Percentiles rank a stretch among this genome's conserved stretches.
phyloP scores from a whole-genome alignment of 2,797 vertebrate genomes.

The Gastrophryne carolinensis region DNA sequence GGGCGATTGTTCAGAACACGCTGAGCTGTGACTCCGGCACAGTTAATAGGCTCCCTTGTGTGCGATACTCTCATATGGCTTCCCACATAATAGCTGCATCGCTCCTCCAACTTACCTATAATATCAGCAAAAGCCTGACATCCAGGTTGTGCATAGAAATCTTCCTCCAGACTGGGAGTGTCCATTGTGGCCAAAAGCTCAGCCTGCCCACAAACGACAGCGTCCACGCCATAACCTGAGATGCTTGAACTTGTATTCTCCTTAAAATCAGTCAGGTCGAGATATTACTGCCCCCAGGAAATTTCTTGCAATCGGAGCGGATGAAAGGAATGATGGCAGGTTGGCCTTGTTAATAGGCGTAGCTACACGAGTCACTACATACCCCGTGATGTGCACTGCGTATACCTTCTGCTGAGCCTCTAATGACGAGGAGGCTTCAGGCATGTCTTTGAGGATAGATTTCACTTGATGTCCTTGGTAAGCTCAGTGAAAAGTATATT shows the following conservation, averaged over 20 bases:
- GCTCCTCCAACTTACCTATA: not conserved
- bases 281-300: conserved; percentile 32
- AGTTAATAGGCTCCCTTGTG: conserved; percentile 26
- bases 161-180: conserved; percentile 26
- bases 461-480: too few species aligned
- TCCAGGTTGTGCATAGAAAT: not conserved
- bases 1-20: not conserved
- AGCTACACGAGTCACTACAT: not conserved
- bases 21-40: conserved; percentile 6
- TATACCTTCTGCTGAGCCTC: conserved; percentile 4
- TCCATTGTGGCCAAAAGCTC: too few species aligned
- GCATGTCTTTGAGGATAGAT: too few species aligned
- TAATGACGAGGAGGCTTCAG: not conserved
- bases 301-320: conserved; percentile 19
- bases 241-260: conserved; percentile 35
- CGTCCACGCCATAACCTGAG: conserved; percentile 6
- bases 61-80: not conserved
- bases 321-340: conserved; percentile 27
- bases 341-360: conserved; percentile 15
- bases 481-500: too few species aligned
- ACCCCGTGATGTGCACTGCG: not conserved
- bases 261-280: conserved; percentile 19
- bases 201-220: conserved; percentile 17
- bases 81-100: not conserved
- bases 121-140: not conserved